These are phyloP conservation scores for Melanotaenia maccullochi DNA, from an alignment of 2,797 vertebrate genomes.

Conservation along the genomic window DNA sequence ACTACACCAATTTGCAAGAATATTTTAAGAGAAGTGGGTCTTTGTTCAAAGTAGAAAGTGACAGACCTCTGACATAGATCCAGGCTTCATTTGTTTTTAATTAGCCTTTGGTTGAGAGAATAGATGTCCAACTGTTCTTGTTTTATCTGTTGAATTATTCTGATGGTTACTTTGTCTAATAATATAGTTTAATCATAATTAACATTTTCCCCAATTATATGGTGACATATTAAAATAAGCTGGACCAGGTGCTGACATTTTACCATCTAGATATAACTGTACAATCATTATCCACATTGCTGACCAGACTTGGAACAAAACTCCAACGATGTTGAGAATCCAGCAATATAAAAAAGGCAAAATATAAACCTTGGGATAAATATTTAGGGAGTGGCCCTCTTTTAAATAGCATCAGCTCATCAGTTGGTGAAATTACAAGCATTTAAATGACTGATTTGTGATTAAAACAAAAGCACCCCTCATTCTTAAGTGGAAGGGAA, in stretches of 20 bases:
- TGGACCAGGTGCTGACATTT: neutral
- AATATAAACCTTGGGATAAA: slow-evolving; percentile 25
- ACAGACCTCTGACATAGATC: neutral
- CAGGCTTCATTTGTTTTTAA: neutral
- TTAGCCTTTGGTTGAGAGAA: neutral
- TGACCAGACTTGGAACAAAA: neutral
- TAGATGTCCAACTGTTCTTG: neutral
- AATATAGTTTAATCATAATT: neutral
- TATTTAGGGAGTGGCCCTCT: slow-evolving; percentile 58
- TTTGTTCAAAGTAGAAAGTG: neutral
- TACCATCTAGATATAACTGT: neutral
- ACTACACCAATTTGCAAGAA: neutral
- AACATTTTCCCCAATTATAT: neutral
- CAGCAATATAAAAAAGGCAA: neutral
- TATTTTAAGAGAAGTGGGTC: neutral
- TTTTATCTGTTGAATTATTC: slow-evolving; percentile 5
- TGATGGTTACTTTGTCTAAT: slow-evolving; percentile 5
- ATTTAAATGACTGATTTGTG: slow-evolving; percentile 43
- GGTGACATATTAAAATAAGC: neutral
- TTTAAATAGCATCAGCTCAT: slow-evolving; percentile 58
- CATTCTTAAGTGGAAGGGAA: slow-evolving; percentile 9
- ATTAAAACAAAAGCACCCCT: slow-evolving; percentile 4
- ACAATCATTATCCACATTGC: neutral
- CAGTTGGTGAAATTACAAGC: slow-evolving; percentile 40
- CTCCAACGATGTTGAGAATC: neutral